These are phyloP conservation scores for Agraylea sexmaculata DNA, from an alignment of 1,140 invertebrate species.

Conservation along the genomic window DNA sequence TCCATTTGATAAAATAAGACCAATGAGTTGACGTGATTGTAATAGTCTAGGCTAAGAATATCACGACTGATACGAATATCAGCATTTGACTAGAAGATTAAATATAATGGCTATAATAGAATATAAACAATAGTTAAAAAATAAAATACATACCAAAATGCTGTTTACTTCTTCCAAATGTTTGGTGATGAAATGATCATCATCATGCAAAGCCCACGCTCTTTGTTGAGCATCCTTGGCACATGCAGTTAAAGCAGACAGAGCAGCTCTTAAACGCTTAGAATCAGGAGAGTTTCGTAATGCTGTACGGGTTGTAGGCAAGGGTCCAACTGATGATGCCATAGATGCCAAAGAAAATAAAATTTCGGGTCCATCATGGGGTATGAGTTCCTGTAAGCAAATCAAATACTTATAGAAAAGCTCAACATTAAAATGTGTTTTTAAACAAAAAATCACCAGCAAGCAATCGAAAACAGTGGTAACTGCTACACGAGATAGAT, in stretches of 20 bases:
- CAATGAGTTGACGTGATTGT: constrained; percentile 61
- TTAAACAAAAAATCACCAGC: constrained; percentile 31
- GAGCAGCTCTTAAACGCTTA: constrained; percentile 63
- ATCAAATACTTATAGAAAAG: constrained; percentile 1
- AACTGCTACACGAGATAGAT: constrained; percentile 74
- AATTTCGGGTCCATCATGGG: constrained; percentile 8
- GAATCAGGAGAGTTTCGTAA: constrained; percentile 61
- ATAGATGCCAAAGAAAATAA: constrained; percentile 14
- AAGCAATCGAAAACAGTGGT: constrained; percentile 62
- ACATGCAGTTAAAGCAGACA: constrained; percentile 69
- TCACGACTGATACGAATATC: constrained; percentile 68
- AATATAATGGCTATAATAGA: constrained; percentile 6
- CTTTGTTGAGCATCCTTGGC: constrained; percentile 89
- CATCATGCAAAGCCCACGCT: constrained; percentile 87
- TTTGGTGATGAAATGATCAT: constrained; percentile 73
- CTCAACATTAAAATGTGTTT: constrained; percentile 24
- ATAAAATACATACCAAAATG: constrained; percentile 56
- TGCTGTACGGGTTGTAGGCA: constrained; percentile 47
- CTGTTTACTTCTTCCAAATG: constrained; percentile 74
- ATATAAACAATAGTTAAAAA: constrained; percentile 5
- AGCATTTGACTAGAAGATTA: constrained; percentile 60
- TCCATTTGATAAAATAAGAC: constrained; percentile 92
- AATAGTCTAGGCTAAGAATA: constrained; percentile 63
- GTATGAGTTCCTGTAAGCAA: constrained; percentile 11
- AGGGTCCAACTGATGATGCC: constrained; percentile 33